Percentiles rank a stretch among this genome's conserved stretches.
phyloP scores from a whole-genome alignment of 2,113 vertebrate species.

The Otocyon megalotis region DNA sequence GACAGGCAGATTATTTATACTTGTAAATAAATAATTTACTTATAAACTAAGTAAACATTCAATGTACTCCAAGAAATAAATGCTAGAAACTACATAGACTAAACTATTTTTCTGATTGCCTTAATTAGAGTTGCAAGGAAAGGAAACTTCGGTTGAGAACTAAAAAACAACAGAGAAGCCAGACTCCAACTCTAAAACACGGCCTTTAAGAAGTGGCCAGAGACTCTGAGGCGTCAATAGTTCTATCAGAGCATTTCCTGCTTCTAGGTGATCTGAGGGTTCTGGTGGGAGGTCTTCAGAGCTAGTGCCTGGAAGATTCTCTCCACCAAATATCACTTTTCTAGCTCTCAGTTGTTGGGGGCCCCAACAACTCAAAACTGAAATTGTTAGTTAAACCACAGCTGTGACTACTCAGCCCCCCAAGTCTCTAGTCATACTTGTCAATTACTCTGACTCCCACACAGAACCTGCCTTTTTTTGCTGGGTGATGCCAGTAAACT shows the following conservation, averaged over 20 bases:
- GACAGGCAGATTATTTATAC: not conserved
- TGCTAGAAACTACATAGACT: not conserved
- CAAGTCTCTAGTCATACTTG: conserved; percentile 36
- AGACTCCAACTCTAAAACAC: not conserved
- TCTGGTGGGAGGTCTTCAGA: conserved; percentile 48
- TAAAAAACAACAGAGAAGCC: not conserved
- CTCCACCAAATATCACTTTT: not conserved
- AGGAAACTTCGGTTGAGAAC: not conserved
- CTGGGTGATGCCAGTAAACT: conserved; percentile 46
- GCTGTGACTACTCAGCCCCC: conserved; percentile 18
- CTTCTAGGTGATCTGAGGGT: conserved; percentile 7
- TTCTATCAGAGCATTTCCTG: not conserved
- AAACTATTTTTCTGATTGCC: not conserved
- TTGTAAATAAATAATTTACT: not conserved
- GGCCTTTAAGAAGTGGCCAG: not conserved
- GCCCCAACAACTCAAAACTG: conserved; percentile 63
- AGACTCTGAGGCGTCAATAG: not conserved
- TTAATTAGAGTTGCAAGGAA: not conserved
- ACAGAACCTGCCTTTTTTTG: not conserved
- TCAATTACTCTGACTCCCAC: conserved; percentile 19
- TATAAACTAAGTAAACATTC: not conserved
- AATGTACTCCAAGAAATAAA: not conserved
- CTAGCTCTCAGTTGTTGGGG: conserved; percentile 9
- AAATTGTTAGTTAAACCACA: conserved; percentile 75
- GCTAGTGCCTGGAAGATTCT: not conserved